Conservation (phyloP, 2,888 invertebrate genomes). For the Sepioteuthis lessoniana region DNA sequence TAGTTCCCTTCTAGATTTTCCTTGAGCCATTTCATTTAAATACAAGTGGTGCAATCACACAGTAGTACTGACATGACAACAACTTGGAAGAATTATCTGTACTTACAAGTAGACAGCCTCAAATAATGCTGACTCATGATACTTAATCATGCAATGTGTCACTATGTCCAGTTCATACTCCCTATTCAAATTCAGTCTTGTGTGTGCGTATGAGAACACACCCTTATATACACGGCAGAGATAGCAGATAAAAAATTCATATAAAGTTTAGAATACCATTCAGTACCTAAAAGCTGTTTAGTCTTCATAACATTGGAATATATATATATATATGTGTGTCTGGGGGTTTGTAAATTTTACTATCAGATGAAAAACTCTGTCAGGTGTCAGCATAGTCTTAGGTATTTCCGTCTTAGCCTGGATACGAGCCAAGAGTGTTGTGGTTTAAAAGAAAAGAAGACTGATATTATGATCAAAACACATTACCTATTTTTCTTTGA, state of each 20-base stretch:
- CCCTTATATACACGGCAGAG: background rate
- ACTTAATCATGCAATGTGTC: too few species aligned
- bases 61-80: too few species aligned
- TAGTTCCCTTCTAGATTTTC: too few species aligned
- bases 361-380: slow-evolving; percentile 3
- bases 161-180: too few species aligned
- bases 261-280: background rate
- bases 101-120: too few species aligned
- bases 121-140: too few species aligned
- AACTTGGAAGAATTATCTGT: too few species aligned
- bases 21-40: too few species aligned
- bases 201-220: background rate
- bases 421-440: background rate
- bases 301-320: background rate
- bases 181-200: too few species aligned
- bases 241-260: background rate
- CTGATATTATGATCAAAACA: background rate
- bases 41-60: too few species aligned
- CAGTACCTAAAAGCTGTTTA: background rate
- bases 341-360: slow-evolving; percentile 9
- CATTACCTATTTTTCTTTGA: background rate
- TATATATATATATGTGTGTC: background rate
- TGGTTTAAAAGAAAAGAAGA: background rate
- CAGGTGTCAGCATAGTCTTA: background rate
- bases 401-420: background rate